phyloP scores from a whole-genome alignment of 2,113 vertebrate species.

The Gallinago jamesoni region DNA sequence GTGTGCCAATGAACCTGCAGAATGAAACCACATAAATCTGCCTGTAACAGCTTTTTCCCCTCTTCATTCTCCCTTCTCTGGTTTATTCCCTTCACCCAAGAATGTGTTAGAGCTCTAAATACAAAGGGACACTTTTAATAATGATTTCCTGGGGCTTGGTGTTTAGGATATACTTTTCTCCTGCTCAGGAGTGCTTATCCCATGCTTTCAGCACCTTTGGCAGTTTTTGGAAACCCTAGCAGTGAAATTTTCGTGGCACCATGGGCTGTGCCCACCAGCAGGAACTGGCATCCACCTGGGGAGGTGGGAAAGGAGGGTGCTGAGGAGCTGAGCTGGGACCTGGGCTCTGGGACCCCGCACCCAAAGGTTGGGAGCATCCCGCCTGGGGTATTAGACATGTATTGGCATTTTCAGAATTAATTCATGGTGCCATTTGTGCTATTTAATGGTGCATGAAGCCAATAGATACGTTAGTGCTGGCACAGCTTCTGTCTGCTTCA shows the following conservation, averaged over 20 bases:
- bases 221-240: neutral
- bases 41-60: neutral
- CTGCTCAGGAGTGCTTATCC: neutral
- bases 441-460: slow-evolving; percentile 18
- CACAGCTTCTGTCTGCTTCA: slow-evolving; percentile 27
- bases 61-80: neutral
- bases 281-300: neutral
- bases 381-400: neutral
- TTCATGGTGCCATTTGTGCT: slow-evolving; percentile 15
- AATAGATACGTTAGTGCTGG: neutral
- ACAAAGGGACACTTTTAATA: neutral
- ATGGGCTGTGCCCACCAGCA: neutral
- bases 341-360: neutral
- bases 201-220: neutral
- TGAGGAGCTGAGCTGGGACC: neutral
- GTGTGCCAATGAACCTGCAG: neutral
- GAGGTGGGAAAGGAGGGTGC: neutral
- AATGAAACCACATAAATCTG: neutral
- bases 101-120: neutral
- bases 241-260: neutral
- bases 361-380: neutral
- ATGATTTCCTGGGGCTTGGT: neutral
- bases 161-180: neutral
- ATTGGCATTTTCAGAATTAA: neutral
- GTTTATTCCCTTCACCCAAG: neutral